Conservation (phyloP, 2,797 vertebrate genomes). For the Pogoniulus pusillus region DNA sequence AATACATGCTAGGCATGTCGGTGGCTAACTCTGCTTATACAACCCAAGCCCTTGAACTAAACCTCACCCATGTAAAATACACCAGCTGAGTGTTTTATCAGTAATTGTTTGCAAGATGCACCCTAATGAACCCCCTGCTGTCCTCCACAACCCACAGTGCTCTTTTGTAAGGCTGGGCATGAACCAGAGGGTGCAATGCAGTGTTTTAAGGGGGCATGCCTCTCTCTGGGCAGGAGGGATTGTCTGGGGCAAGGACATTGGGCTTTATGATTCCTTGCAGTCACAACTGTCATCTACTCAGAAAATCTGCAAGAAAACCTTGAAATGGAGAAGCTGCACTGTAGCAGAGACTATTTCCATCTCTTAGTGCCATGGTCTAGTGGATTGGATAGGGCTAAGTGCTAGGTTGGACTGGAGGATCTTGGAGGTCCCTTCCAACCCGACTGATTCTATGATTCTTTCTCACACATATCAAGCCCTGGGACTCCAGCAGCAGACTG, state of each 20-base stretch:
- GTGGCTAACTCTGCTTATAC: neutral
- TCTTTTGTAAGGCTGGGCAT: neutral
- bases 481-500: too few relatives aligned
- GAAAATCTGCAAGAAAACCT: neutral
- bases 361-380: too few relatives aligned
- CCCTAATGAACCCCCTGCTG: neutral
- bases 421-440: too few relatives aligned
- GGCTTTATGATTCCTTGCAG: slow-evolving; percentile 19
- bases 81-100: neutral
- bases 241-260: neutral
- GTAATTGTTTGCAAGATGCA: neutral
- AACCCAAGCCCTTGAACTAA: neutral
- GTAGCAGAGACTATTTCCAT: neutral
- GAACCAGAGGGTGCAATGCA: neutral
- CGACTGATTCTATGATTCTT: too few relatives aligned
- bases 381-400: too few relatives aligned
- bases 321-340: neutral
- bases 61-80: neutral
- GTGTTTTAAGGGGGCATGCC: neutral
- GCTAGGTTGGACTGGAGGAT: too few relatives aligned
- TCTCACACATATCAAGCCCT: too few relatives aligned
- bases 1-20: neutral
- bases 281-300: neutral
- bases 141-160: neutral
- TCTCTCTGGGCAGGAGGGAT: neutral